Conservation (phyloP, 2,113 vertebrate species). For the Pongo pygmaeus region DNA sequence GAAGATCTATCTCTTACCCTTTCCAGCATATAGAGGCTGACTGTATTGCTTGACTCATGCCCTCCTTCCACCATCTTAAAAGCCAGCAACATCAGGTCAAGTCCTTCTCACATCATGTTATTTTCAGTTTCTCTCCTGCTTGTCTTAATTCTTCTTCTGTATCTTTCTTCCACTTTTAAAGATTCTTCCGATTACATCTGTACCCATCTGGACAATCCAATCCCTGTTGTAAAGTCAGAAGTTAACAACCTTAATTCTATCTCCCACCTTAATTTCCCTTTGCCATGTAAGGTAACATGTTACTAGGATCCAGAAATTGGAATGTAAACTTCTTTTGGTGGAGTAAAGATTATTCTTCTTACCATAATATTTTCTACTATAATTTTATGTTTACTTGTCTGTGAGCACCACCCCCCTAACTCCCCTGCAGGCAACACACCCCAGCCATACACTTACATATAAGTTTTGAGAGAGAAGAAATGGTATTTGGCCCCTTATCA, state of each 20-base stretch:
- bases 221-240: neutral
- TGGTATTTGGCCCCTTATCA: neutral
- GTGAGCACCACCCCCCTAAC: neutral
- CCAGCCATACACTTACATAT: neutral
- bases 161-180: neutral
- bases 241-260: neutral
- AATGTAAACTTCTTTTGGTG: accelerated
- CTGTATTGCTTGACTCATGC: neutral
- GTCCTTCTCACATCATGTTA: neutral
- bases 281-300: neutral
- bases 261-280: neutral
- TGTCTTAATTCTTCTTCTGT: neutral
- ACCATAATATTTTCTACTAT: neutral
- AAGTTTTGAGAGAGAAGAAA: neutral
- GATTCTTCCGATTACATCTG: neutral
- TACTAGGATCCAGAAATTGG: neutral
- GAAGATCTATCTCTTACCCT: no score
- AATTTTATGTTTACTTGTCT: neutral
- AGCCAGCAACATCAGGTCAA: neutral
- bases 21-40: neutral
- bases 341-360: neutral
- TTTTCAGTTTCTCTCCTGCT: neutral
- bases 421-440: no score
- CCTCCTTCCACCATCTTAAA: neutral
- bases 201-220: neutral